Percentiles rank a stretch among this genome's conserved stretches.
phyloP scores from a whole-genome alignment of 2,113 vertebrate species.

The Petroica traversi region DNA sequence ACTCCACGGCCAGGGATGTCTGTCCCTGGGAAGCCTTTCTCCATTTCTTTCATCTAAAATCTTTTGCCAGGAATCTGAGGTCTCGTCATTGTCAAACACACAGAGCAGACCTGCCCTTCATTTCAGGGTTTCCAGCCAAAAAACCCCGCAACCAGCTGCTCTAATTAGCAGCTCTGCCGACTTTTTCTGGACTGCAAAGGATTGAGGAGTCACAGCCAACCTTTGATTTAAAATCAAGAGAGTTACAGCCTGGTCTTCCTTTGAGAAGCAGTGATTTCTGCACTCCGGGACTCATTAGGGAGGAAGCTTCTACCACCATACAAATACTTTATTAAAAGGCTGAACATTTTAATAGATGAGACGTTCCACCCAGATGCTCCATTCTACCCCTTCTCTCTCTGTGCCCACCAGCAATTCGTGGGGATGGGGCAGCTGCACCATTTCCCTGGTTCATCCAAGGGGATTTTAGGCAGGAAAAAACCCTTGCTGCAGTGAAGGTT shows the following conservation, averaged over 20 bases:
- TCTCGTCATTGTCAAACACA: background rate
- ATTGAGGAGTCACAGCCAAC: constrained; percentile 20
- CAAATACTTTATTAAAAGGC: background rate
- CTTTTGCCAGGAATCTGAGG: background rate
- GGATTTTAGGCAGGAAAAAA: background rate
- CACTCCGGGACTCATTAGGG: constrained; percentile 23
- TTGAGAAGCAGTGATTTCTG: constrained; percentile 10
- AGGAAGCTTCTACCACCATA: background rate
- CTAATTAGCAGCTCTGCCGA: constrained; percentile 35
- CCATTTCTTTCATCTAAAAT: background rate
- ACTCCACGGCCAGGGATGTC: accelerated
- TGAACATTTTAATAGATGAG: background rate
- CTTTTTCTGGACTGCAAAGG: constrained; percentile 11
- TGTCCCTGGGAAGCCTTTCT: background rate
- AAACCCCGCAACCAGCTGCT: background rate
- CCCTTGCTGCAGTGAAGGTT: background rate
- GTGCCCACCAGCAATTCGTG: accelerated
- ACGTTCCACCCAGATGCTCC: background rate
- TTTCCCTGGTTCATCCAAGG: background rate
- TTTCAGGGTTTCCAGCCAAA: constrained; percentile 6
- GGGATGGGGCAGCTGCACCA: background rate
- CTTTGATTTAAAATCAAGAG: constrained; percentile 56
- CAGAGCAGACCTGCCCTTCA: background rate
- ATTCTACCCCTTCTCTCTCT: background rate
- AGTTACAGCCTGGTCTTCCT: constrained; percentile 23